phyloP scores from a whole-genome alignment of 2,888 invertebrate species.

The Phragmatobia fuliginosa region DNA sequence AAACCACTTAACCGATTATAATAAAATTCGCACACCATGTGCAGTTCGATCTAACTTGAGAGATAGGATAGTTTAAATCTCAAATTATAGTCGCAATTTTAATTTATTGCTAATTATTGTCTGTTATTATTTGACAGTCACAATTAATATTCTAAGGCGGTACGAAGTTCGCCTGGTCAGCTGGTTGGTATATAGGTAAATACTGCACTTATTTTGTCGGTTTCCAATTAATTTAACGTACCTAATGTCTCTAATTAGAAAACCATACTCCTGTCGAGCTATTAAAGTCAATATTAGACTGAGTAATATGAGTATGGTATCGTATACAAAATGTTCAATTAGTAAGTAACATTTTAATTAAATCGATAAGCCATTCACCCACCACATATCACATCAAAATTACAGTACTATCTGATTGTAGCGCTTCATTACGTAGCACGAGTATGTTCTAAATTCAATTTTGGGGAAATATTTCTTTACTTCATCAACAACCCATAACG shows the following conservation, averaged over 20 bases:
- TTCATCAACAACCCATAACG: too few species aligned
- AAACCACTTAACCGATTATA: too few species aligned
- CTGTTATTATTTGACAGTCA: too few species aligned
- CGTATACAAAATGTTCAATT: neutral
- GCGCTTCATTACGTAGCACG: neutral
- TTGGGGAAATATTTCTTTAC: neutral
- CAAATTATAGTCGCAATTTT: too few species aligned
- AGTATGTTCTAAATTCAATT: neutral
- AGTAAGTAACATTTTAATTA: constrained; percentile 2
- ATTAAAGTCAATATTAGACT: neutral
- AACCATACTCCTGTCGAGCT: too few species aligned
- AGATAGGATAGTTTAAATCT: too few species aligned
- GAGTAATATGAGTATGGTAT: neutral
- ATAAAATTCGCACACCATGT: too few species aligned
- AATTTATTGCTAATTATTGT: too few species aligned
- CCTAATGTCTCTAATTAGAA: neutral
- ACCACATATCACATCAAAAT: neutral
- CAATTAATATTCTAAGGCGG: too few species aligned
- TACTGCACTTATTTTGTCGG: neutral
- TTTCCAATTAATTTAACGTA: neutral
- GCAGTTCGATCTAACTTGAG: too few species aligned
- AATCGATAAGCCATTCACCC: neutral
- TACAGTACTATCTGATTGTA: neutral
- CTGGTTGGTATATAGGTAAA: neutral
- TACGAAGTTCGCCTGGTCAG: too few species aligned